Conservation (phyloP, 2,888 invertebrate genomes). For the Nephrotoma flavescens region DNA sequence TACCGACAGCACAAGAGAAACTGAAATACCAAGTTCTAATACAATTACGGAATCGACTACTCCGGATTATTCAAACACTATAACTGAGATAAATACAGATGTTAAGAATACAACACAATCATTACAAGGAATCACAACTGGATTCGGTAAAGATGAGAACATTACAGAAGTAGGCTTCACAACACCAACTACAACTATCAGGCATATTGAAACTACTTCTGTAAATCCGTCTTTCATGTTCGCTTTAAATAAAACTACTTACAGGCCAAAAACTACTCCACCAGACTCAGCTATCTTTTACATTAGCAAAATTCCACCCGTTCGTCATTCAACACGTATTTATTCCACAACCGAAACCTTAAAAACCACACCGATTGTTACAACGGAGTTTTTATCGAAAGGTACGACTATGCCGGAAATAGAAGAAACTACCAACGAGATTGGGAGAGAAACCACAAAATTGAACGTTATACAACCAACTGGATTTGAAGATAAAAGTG, state of each 20-base stretch:
- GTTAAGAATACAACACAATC: no score
- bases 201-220: not conserved
- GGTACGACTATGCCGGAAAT: not conserved
- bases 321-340: not conserved
- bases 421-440: not conserved
- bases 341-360: not conserved
- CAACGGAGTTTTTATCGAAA: not conserved
- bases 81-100: not conserved
- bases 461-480: not conserved
- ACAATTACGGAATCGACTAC: not conserved
- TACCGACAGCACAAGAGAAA: not conserved
- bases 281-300: not conserved
- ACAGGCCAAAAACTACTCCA: not conserved
- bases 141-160: not conserved
- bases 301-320: not conserved
- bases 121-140: not conserved
- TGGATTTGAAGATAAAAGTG: not conserved
- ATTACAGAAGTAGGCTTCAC: not conserved
- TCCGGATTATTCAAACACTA: not conserved
- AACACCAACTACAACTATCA: not conserved
- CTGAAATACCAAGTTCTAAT: not conserved
- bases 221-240: not conserved
- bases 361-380: not conserved
- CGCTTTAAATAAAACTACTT: not conserved
- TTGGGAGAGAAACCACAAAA: not conserved